phyloP scores from a whole-genome alignment of 2,888 invertebrate species.

The Orthonychiurus folsomi region DNA sequence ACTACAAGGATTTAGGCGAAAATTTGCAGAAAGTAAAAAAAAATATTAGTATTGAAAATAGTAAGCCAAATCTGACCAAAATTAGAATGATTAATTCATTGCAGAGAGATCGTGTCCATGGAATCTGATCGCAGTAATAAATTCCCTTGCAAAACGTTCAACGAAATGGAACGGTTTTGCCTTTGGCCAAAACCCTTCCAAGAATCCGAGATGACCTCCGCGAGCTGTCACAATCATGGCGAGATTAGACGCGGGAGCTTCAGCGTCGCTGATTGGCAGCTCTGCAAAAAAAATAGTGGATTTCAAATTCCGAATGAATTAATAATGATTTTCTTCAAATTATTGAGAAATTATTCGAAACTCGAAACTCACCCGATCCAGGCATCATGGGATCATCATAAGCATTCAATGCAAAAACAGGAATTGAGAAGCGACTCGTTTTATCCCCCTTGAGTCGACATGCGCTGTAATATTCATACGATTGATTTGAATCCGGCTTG shows the following conservation, averaged over 20 bases:
- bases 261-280: slow-evolving; percentile 58
- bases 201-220: slow-evolving; percentile 50
- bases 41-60: too few species aligned
- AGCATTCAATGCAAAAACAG: slow-evolving; percentile 43
- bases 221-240: slow-evolving; percentile 15
- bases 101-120: slow-evolving; percentile 1
- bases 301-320: background rate
- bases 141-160: slow-evolving; percentile 30
- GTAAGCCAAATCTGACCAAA: too few species aligned
- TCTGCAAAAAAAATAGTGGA: slow-evolving; percentile 46
- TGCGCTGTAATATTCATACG: slow-evolving; percentile 68
- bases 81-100: too few species aligned
- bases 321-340: slow-evolving; percentile 14
- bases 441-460: slow-evolving; percentile 62
- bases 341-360: background rate
- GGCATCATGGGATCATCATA: slow-evolving; percentile 17
- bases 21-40: too few species aligned
- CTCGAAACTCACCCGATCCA: slow-evolving; percentile 11
- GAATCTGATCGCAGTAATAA: slow-evolving; percentile 8
- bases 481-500: slow-evolving; percentile 74
- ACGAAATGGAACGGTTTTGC: slow-evolving; percentile 31
- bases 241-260: slow-evolving; percentile 48
- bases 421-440: slow-evolving; percentile 60
- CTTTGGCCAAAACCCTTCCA: slow-evolving; percentile 54
- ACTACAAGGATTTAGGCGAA: too few species aligned